Evolutionary conservation across 2,797 vertebrate species (phyloP), one percentile per base, ranked within the genome.

Genomic region (Alosa sapidissima): DNA sequence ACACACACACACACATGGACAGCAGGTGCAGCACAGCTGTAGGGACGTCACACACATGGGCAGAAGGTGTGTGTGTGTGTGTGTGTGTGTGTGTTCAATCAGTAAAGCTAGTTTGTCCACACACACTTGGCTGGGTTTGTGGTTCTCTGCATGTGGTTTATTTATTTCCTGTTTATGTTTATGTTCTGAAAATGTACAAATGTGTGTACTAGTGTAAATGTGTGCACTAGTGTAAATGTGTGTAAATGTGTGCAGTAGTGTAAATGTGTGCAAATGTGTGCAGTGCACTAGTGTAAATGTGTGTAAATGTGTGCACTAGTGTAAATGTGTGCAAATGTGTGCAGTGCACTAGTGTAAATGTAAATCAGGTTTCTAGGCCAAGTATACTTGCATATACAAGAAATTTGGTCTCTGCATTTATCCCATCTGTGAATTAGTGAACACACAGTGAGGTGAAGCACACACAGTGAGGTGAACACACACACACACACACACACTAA

Each of bases 21-120:
- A 28, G 28, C 28, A 28, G 28, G 28, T 28, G 28, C 28, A 28
- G 28, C 0, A 28, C 96, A 90, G 88, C 98, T 99, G 92, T 78
- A 68, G 16, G 54, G 19, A 54, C 52, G 11, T 13, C 52, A 19
- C 48, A 24, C 28, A 62, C 58, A 62, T n/a, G 33, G 24, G 33
- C 28, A 28, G 49, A 2, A n/a, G 14, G 49, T 24, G 45, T 52
- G n/a, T 51, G 47, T 58, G 68, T 48, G 49, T 75, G 10, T 45
- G 1, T 5, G 11, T 36, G 55, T 58, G 21, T 24, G 14, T 54
- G 45, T 82, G 45, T 48, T 13, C 16, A 5, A 14, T 19, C 13
- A 58, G 49, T 55, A 21, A 24, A 6, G 58, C n/a, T 62, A 62
- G 21, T 82, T 9, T 9, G 16, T 13, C 7, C 85, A 60, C 58